Base-by-base conservation (phyloP, 2,888 invertebrate species). In the Ectropis crepuscularia region DNA sequence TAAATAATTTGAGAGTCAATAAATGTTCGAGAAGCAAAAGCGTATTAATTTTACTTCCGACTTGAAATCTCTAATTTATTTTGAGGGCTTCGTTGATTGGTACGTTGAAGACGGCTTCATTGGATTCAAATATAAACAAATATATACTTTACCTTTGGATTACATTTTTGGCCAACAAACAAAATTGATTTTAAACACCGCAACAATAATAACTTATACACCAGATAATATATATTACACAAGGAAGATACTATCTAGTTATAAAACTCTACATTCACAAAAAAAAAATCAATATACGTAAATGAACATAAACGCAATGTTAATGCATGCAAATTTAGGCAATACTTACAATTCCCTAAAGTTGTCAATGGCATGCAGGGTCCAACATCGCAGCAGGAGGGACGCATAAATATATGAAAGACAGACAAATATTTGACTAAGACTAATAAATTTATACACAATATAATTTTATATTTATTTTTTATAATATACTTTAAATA, bases 341-440 rank as follows among this genome's bases (percentile, higher is more conserved):
- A 79, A 82, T 92, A 92, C 92, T 92, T 88, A 92, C 92, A 81
- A 92, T 90, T 77, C 92, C 91, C 92, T 92, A 91, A 61, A 83
- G 87, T 82, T 82, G 87, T 76, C 83, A 89, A 87, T 82, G 77
- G 82, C 92, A 91, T 92, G 92, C 92, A 86, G 91, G 89, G 76
- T 90, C 91, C 92, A 74, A 86, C 81, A 73, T 81, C 82, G 79
- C 76, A 77, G 76, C 75, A 70, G 82, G 75, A 73, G 77, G 86
- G 79, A 82, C 82, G 90, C 88, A 89, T 80, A 87, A 87, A 89
- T 83, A 87, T 85, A 87, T 73, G 79, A 83, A 86, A 85, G 74
- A 78, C 76, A 85, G 79, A 80, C 80, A 82, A 78, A 80, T 71
- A 66, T 75, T 74, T 64, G 54, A 63, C 65, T 61, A 63, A 59